Evolutionary conservation across 2,113 vertebrate genomes (phyloP).

Genomic region (Apteryx owenii): DNA sequence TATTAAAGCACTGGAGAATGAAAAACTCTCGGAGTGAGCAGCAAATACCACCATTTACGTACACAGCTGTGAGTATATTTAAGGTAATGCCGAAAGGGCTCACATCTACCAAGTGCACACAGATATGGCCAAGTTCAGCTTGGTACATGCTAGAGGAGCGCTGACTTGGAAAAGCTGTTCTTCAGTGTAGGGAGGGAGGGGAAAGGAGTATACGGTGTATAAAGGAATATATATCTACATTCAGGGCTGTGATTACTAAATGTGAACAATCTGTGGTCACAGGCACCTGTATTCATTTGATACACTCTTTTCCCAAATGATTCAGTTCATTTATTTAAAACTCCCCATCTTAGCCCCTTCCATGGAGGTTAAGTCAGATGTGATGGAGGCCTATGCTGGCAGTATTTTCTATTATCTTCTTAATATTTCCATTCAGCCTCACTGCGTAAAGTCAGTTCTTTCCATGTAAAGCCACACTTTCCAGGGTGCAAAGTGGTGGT

Average conservation of each 20-base stretch:
- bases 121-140: background rate
- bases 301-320: background rate
- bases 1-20: background rate
- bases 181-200: rapidly evolving
- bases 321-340: background rate
- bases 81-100: background rate
- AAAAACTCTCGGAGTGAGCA: background rate
- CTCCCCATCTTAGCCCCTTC: background rate
- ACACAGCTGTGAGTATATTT: background rate
- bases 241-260: background rate
- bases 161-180: background rate
- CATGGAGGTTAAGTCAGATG: rapidly evolving
- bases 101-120: background rate
- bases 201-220: background rate
- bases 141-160: rapidly evolving
- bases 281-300: background rate
- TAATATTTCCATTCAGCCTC: background rate
- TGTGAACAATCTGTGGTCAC: background rate
- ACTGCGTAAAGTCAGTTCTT: background rate
- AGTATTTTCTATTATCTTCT: background rate
- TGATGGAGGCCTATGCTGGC: background rate
- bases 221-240: background rate
- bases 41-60: background rate
- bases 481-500: rapidly evolving
- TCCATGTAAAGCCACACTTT: rapidly evolving